A percentile compares a stretch with the other conserved stretches of the same genome.
phyloP scores from a whole-genome alignment of 1,140 invertebrate species.

The Mercenaria mercenaria region DNA sequence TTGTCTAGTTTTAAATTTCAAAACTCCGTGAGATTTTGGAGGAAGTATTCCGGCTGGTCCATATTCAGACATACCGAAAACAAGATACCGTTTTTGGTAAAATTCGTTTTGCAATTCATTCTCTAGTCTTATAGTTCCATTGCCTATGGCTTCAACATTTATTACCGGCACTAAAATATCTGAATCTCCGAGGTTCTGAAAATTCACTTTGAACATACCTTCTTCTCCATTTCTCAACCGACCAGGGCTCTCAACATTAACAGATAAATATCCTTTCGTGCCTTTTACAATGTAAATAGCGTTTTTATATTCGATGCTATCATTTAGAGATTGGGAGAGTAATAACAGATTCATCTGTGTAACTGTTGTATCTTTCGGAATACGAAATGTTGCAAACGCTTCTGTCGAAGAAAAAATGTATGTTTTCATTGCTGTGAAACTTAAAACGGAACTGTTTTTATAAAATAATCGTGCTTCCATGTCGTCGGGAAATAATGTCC shows the following conservation, averaged over 20 bases:
- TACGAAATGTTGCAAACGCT: constrained; percentile 37
- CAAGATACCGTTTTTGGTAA: neutral
- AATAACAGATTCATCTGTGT: too few species aligned
- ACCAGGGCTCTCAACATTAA: neutral
- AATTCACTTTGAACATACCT: neutral
- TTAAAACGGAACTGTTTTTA: neutral
- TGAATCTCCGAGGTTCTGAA: constrained; percentile 14
- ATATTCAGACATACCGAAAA: neutral
- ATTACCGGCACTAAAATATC: neutral
- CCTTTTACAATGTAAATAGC: neutral
- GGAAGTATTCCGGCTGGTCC: constrained; percentile 11
- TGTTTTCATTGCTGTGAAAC: neutral
- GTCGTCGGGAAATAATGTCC: constrained; percentile 12
- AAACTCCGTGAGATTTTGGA: neutral
- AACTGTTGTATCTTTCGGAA: neutral
- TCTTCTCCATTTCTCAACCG: neutral
- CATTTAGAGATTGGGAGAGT: neutral
- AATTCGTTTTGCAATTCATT: neutral
- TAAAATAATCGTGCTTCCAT: neutral
- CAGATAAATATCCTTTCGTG: neutral
- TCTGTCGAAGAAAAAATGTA: constrained; percentile 1
- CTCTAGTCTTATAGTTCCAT: neutral
- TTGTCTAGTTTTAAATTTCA: constrained; percentile 8
- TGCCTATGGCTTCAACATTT: neutral
- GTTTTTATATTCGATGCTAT: neutral